Percentiles rank a stretch among this genome's conserved stretches.
Conservation (phyloP, 2,797 vertebrate species). For the Alca torda region DNA sequence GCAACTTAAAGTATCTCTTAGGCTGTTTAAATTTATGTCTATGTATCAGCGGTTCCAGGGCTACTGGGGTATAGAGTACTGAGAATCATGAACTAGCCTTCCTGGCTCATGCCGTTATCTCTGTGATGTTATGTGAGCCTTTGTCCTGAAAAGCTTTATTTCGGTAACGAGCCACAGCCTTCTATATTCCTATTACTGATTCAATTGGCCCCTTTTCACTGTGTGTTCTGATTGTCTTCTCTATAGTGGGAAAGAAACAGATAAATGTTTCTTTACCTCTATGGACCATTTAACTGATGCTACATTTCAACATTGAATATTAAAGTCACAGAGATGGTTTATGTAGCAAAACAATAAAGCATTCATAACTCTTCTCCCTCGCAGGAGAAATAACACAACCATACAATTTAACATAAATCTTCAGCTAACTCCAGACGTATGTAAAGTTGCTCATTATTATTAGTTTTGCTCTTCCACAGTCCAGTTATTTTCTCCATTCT, state of each 20-base stretch:
- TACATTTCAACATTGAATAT: background rate
- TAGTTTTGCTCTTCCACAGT: background rate
- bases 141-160: background rate
- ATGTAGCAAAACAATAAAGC: slow-evolving; percentile 9
- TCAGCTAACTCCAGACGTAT: background rate
- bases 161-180: background rate
- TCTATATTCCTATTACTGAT: background rate
- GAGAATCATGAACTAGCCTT: background rate
- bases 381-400: background rate
- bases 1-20: background rate
- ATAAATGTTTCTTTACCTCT: background rate
- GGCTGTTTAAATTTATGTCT: background rate
- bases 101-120: background rate
- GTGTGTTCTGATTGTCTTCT: background rate
- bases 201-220: background rate
- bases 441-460: background rate
- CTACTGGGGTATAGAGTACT: background rate
- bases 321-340: background rate
- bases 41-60: no score
- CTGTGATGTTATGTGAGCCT: background rate
- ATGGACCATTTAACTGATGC: background rate
- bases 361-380: background rate
- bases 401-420: background rate
- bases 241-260: background rate
- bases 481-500: background rate